Percentiles rank a stretch among this genome's conserved stretches.
Evolutionary conservation across 2,797 vertebrate genomes (phyloP).

Genomic region (Gymnodraco acuticeps): DNA sequence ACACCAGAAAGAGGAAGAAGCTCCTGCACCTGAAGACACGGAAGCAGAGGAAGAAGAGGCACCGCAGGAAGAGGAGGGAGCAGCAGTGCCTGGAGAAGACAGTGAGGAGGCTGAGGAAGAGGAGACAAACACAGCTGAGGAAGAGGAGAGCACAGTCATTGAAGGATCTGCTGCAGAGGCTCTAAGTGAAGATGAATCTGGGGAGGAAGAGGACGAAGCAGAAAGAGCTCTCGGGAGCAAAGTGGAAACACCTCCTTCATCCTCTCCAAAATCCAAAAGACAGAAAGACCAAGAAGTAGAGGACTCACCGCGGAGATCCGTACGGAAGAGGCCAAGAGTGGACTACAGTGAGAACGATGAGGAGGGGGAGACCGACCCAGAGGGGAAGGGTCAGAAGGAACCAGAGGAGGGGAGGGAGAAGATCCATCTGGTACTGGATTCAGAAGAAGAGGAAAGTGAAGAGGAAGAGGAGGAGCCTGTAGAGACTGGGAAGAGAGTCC

Average conservation of each 20-base stretch:
- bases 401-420: background rate
- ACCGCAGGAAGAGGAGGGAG: background rate
- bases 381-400: background rate
- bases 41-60: background rate
- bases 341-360: slow-evolving; percentile 44
- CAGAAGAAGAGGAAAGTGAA: slow-evolving; percentile 24
- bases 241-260: background rate
- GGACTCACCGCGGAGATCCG: slow-evolving; percentile 17
- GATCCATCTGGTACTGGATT: background rate
- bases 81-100: background rate
- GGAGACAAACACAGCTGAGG: background rate
- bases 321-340: slow-evolving; percentile 20
- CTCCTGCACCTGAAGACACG: background rate
- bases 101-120: background rate
- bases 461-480: slow-evolving; percentile 26
- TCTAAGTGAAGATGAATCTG: too few species aligned
- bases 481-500: slow-evolving; percentile 30
- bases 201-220: background rate
- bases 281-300: background rate
- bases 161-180: too few species aligned
- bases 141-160: background rate
- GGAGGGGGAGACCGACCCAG: background rate
- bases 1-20: background rate
- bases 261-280: background rate
- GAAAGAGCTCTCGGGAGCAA: background rate